Evolutionary conservation across 2,888 invertebrate genomes (phyloP), one percentile per base, ranked within the genome.

Genomic region (Heliconius sara): DNA sequence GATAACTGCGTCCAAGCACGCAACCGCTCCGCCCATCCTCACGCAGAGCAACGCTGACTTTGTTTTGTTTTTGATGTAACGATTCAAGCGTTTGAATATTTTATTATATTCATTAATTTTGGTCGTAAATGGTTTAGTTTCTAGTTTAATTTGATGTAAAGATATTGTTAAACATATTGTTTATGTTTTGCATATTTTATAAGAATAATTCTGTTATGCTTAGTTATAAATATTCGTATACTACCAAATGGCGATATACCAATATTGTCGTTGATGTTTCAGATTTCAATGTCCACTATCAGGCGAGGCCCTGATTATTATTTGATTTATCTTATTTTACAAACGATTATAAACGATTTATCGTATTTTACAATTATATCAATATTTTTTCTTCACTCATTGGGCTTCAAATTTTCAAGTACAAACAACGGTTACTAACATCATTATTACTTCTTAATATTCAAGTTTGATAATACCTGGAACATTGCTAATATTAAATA

Each of bases 21-120:
- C 95, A 88, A 95, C 81, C 84, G 91, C 94, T 91, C 95, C 95
- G 93, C 95, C 95, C 94, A 91, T 88, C 89, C 93, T 94, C 93
- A 92, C 86, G 85, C 83, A 81, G 78, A 72, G 57, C 78, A 67
- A 80, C 82, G 71, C 76, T 67, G 65, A 81, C 82, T 82, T 80
- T 82, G 81, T 83, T 84, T 84, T 82, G 76, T 79, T 83, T 84
- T 83, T 83, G 60, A 73, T 73, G 80, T 80, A 79, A 83, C 47
- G 65, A 81, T 82, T 81, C 75, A 43, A 47, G 30, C 34, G 76
- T 43, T 75, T 39, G 19, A 34, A 30, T 52, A 30, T 7, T 22
- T 67, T 43, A 67, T 30, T 67, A 70, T 60, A 60, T 60, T 60
- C 43, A 67, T 75, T 75, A 65, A 65, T 75, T 2, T 43, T 22